A percentile compares a stretch with the other conserved stretches of the same genome.
phyloP scores from a whole-genome alignment of 2,113 vertebrate genomes.

The Albula glossodonta region DNA sequence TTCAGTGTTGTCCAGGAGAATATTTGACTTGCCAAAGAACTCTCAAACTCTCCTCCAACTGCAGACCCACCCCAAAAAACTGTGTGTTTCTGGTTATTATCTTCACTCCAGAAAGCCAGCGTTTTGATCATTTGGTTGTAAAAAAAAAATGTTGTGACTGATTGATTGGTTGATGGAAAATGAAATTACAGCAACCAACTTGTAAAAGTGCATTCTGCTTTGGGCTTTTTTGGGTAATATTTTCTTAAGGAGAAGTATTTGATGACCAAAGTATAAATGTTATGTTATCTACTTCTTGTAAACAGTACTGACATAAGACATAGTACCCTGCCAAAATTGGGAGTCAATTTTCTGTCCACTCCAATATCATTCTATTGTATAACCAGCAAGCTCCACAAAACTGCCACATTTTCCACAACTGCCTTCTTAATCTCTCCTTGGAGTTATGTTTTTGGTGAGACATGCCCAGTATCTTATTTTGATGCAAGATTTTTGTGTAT shows the following conservation, averaged over 20 bases:
- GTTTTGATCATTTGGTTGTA: no score
- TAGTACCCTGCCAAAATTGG: background rate
- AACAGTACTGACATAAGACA: background rate
- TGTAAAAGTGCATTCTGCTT: background rate
- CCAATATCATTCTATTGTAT: background rate
- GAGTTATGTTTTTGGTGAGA: background rate
- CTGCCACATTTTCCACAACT: background rate
- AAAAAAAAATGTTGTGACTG: no score
- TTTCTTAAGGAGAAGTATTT: background rate
- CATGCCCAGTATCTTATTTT: background rate
- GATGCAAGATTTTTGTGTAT: background rate
- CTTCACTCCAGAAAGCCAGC: no score
- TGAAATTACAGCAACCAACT: background rate
- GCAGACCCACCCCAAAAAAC: no score
- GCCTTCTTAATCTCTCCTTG: background rate
- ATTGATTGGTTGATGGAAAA: background rate
- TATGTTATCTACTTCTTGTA: background rate
- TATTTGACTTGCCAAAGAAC: no score
- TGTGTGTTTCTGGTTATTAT: no score
- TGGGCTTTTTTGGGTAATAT: background rate
- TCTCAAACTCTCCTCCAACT: no score
- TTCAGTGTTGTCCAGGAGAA: no score
- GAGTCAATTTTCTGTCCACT: background rate
- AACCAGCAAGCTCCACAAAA: background rate
- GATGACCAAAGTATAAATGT: background rate